Evolutionary conservation across 2,888 invertebrate genomes (phyloP), one percentile per base, ranked within the genome.

Genomic region (Mesoligia furuncula): DNA sequence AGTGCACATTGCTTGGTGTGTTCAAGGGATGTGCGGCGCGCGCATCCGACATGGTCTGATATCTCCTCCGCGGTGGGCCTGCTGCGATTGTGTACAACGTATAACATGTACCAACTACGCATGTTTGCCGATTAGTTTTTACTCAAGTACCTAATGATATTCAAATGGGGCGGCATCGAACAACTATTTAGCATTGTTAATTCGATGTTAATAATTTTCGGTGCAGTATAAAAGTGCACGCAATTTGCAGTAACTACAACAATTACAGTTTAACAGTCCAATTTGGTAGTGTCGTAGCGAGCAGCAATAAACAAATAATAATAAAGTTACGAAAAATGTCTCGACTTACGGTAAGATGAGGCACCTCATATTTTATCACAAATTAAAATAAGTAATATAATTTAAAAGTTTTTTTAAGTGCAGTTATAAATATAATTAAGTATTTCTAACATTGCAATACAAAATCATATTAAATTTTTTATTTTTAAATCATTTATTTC

Each of bases 201-300:
- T 96, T 93, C 86, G 91, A 92, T 95, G 94, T 93, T 92, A 95
- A 94, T 94, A 95, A 93, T 95, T 95, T 95, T 95, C 90, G 91
- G 92, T 90, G 92, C 91, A 93, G 94, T 96, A 96, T 96, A 96
- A 93, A 96, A 96, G 95, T 94, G 95, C 95, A 92, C 84, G 92
- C 87, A 91, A 88, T 92, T 92, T 91, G 90, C 89, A 85, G 88
- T 86, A 92, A 89, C 90, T 91, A 92, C 91, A 88, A 93, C 93
- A 93, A 95, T 93, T 92, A 88, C 92, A 92, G 83, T 90, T 90
- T 91, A 87, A 87, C 91, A 92, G 92, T 92, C 91, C 92, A 91
- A 91, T 92, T 89, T 86, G 90, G 91, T 92, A 90, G 92, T 92
- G 88, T 93, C 86, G 90, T 87, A 92, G 88, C 90, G 87, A 90